Conservation (phyloP, 1,140 invertebrate genomes). For the Drosophila tristis region DNA sequence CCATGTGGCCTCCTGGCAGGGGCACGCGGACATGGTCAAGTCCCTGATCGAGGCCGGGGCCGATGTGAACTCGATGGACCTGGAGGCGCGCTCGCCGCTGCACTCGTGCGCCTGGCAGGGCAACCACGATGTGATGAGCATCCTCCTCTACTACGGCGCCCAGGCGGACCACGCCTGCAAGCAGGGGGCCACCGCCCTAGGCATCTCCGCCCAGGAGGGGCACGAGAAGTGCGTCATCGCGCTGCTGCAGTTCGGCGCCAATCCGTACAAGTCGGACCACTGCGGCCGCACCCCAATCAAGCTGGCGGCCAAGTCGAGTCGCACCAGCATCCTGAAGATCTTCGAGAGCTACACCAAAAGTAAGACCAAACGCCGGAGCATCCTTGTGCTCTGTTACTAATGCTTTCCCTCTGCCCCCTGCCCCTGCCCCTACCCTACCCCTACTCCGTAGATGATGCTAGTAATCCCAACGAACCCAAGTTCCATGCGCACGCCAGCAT, state of each 20-base stretch:
- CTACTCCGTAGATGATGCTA: constrained; percentile 74
- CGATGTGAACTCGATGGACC: constrained; percentile 94
- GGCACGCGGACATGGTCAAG: constrained; percentile 92
- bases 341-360: constrained; percentile 83
- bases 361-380: constrained; percentile 59
- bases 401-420: constrained; percentile 20
- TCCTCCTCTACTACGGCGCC: constrained; percentile 92
- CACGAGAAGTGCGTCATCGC: constrained; percentile 95
- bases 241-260: constrained; percentile 94
- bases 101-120: constrained; percentile 98
- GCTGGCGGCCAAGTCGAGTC: constrained; percentile 86
- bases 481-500: constrained; percentile 82
- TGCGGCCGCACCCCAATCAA: constrained; percentile 90
- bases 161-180: constrained; percentile 95
- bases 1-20: constrained; percentile 97
- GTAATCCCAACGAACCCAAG: constrained; percentile 79
- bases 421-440: not conserved
- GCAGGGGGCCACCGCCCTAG: constrained; percentile 96
- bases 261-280: constrained; percentile 96
- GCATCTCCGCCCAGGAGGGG: constrained; percentile 94
- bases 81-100: constrained; percentile 94
- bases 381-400: constrained; percentile 65
- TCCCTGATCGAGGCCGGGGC: constrained; percentile 91
- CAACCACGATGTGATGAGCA: constrained; percentile 92
- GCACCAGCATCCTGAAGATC: constrained; percentile 82